These are phyloP conservation scores for Platycheirus rosarum DNA, from an alignment of 2,888 invertebrate species.

Conservation along the genomic window DNA sequence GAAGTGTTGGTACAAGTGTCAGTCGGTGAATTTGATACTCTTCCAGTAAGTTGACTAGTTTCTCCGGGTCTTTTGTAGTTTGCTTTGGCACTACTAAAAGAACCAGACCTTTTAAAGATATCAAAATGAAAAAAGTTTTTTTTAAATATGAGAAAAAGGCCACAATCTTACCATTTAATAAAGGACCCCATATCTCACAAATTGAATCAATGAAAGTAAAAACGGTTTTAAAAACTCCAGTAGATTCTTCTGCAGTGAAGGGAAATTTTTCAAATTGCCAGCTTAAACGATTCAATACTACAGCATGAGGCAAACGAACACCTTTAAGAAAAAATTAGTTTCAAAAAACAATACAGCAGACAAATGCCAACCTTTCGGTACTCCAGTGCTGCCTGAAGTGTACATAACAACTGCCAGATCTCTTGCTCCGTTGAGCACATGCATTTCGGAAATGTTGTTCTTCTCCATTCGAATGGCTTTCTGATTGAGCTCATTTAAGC, in stretches of 20 bases:
- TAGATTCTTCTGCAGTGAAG: conserved; percentile 86
- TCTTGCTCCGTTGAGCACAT: conserved; percentile 80
- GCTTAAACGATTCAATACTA: conserved; percentile 90
- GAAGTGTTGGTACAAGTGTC: conserved; percentile 92
- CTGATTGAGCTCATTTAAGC: conserved; percentile 77
- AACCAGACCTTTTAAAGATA: conserved; percentile 81
- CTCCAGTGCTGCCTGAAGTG: conserved; percentile 92
- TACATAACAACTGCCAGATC: conserved; percentile 80
- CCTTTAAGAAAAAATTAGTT: conserved; percentile 81
- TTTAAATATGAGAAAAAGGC: too few relatives aligned
- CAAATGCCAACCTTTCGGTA: conserved; percentile 88
- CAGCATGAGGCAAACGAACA: conserved; percentile 90
- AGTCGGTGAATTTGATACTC: conserved; percentile 90
- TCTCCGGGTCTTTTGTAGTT: conserved; percentile 91
- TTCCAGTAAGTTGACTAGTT: conserved; percentile 87
- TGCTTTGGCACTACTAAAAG: conserved; percentile 89
- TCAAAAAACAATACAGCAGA: not conserved
- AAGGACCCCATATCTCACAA: conserved; percentile 93
- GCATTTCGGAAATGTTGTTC: conserved; percentile 79
- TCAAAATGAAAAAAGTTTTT: not conserved
- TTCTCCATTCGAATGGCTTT: conserved; percentile 77
- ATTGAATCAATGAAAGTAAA: conserved; percentile 95
- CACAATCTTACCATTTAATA: conserved; percentile 86
- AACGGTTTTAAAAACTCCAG: conserved; percentile 94
- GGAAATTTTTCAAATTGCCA: conserved; percentile 95